Evolutionary conservation across 2,797 vertebrate species (phyloP), one percentile per base, ranked within the genome.

Genomic region (Pelochelys cantorii): DNA sequence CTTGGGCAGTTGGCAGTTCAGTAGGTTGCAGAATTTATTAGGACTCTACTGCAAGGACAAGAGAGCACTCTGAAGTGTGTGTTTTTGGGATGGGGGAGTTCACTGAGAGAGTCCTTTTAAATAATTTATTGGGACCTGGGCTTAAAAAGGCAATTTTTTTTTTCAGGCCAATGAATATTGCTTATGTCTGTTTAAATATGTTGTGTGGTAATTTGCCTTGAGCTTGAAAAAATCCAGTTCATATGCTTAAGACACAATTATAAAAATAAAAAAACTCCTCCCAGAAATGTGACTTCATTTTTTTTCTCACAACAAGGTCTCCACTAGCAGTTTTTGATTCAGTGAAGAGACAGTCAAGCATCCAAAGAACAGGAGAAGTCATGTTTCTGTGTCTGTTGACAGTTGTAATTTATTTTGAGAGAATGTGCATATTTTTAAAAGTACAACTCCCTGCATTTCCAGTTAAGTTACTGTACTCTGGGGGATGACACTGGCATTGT

Each of bases 381-480:
- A 2, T 15, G 25, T 77, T 89, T 84, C 59, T 15, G 62, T 83
- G 5, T 62, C 87, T 82, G 5, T 18, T 31, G 87, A 48, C 59
- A 83, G 62, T 31, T 48, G 34, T 83, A 75, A 81, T 87, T 93
- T 90, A 23, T 78, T 90, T 85, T 83, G 57, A 82, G 65, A 94
- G 78, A 34, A 53, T 25, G 62, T 0, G 3, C 85, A 37, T 3
- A 37, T 48, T n/a, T 84, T 94, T 87, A 92, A 90, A 94, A 94
- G 77, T 15, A 37, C 56, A 90, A 3, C 27, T 54, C 54, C 42
- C 12, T 54, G 11, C 53, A 87, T 91, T 87, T 2, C 88, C 79
- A 86, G 85, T 91, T 91, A 90, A 79, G 83, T 95, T 85, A 80
- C 78, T 88, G 52, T 10, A 34, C 60, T 93, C 90, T 79, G 55